A percentile compares a stretch with the other conserved stretches of the same genome.
Evolutionary conservation across 2,797 vertebrate genomes (phyloP).

Genomic region (Sylvilagus floridanus): DNA sequence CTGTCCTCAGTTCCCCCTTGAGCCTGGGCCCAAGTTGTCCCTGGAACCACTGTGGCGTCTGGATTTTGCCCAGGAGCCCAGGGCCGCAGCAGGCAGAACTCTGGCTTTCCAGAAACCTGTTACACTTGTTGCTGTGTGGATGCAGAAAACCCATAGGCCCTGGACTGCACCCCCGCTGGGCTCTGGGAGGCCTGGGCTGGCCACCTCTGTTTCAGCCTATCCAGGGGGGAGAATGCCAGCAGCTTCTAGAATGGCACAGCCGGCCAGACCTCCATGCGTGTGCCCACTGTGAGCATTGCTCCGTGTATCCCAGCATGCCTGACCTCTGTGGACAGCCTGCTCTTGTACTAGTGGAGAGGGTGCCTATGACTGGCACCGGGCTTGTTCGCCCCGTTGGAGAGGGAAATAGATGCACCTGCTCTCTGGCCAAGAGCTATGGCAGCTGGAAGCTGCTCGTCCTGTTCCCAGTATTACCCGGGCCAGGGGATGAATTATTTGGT

Average conservation of each 20-base stretch:
- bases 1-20: neutral
- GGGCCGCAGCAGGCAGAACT: neutral
- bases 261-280: rapidly evolving
- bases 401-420: neutral
- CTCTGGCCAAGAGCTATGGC: neutral
- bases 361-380: neutral
- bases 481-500: neutral
- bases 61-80: neutral
- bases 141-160: neutral
- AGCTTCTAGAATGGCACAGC: neutral
- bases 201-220: neutral
- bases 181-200: neutral
- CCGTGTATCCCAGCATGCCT: neutral
- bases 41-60: neutral
- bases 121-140: neutral
- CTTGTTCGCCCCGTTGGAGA: neutral
- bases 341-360: neutral
- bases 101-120: neutral
- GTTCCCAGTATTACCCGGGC: neutral
- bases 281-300: rapidly evolving
- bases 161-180: neutral
- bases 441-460: neutral
- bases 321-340: neutral
- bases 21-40: neutral
- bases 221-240: neutral